Conservation (phyloP, 2,888 invertebrate genomes). For the Epirrita christyi region DNA sequence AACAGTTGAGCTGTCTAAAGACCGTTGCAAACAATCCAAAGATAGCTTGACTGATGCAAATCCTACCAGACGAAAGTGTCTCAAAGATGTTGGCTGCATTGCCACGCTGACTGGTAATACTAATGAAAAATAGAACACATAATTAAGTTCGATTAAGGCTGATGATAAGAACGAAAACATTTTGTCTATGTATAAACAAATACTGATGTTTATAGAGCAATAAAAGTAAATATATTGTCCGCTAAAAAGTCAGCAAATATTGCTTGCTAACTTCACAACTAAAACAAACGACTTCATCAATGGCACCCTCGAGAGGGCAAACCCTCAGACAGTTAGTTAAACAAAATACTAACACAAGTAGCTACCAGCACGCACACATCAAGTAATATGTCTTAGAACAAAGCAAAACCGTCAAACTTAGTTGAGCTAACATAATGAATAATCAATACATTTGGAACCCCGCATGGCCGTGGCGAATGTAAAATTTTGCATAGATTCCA, state of each 20-base stretch:
- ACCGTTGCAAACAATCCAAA: too few relatives aligned
- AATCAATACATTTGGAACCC: slow-evolving; percentile 60
- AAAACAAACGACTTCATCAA: slow-evolving; percentile 11
- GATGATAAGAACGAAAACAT: too few relatives aligned
- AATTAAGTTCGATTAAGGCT: too few relatives aligned
- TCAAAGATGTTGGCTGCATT: too few relatives aligned
- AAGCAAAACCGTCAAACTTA: slow-evolving; percentile 48
- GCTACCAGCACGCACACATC: slow-evolving; percentile 21
- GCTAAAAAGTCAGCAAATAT: background rate
- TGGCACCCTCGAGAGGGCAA: slow-evolving; percentile 20
- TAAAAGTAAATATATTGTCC: too few relatives aligned
- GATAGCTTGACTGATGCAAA: too few relatives aligned
- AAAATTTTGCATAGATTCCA: slow-evolving; percentile 51
- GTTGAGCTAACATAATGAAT: slow-evolving; percentile 62
- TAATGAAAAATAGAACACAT: too few relatives aligned
- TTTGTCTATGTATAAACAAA: too few relatives aligned
- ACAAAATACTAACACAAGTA: slow-evolving; percentile 30
- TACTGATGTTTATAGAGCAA: too few relatives aligned
- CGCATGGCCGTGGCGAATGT: slow-evolving; percentile 40
- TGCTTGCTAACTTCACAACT: background rate
- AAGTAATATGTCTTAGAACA: slow-evolving; percentile 40
- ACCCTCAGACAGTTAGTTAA: slow-evolving; percentile 20
- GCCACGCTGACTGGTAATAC: too few relatives aligned
- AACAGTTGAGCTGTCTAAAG: too few relatives aligned
- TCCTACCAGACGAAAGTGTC: too few relatives aligned